Conservation (phyloP, 2,113 vertebrate species). For the Verasper variegatus region DNA sequence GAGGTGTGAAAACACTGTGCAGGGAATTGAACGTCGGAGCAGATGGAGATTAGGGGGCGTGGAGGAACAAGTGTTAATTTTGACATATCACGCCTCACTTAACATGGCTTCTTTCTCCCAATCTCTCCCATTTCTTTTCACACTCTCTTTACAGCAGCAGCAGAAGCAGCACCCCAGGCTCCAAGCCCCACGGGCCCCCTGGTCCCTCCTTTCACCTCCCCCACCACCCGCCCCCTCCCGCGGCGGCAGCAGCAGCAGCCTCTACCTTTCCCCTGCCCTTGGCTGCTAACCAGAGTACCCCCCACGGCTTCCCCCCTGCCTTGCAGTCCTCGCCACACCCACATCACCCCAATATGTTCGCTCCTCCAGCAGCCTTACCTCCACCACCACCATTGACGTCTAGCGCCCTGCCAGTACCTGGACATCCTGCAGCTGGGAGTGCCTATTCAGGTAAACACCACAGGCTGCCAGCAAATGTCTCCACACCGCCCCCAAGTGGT, state of each 20-base stretch:
- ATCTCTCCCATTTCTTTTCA: conserved; percentile 34
- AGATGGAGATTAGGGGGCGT: conserved; percentile 66
- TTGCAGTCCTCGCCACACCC: conserved; percentile 91
- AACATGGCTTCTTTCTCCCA: conserved; percentile 38
- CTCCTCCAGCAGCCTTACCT: conserved; percentile 95
- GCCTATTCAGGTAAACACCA: conserved; percentile 91
- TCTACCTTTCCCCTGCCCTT: conserved; percentile 89
- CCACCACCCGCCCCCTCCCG: conserved; percentile 84
- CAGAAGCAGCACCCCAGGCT: conserved; percentile 95
- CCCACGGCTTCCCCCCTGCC: conserved; percentile 91
- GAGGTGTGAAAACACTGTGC: conserved; percentile 68
- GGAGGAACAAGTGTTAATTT: conserved; percentile 67
- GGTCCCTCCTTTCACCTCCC: conserved; percentile 83
- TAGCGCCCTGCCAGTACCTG: conserved; percentile 92
- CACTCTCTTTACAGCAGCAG: conserved; percentile 86
- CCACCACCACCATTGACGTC: conserved; percentile 97
- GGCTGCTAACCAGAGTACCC: conserved; percentile 85
- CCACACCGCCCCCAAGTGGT: conserved; percentile 35
- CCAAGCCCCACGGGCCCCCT: conserved; percentile 86
- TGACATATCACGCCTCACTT: conserved; percentile 59
- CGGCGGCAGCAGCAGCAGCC: conserved; percentile 64
- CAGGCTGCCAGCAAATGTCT: neutral
- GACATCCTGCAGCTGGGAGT: conserved; percentile 93
- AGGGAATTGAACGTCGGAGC: conserved; percentile 53
- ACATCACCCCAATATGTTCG: conserved; percentile 99